Evolutionary conservation across 2,113 vertebrate species (phyloP), one percentile per base, ranked within the genome.

Genomic region (Elephas maximus): DNA sequence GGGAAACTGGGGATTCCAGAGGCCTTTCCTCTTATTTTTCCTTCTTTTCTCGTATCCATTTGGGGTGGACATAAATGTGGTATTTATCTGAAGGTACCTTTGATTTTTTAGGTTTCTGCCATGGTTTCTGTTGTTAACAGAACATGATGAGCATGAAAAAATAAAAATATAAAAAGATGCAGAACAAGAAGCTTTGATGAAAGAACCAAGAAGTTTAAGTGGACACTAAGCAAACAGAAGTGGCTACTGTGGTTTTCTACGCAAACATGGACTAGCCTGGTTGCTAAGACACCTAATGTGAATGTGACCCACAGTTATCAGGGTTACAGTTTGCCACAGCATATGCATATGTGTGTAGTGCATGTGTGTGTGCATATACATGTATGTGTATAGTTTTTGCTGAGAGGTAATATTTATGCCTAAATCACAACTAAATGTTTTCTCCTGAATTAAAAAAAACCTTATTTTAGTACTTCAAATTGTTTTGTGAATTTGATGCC

Each of bases 141-240:
- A 65, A 90, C 9, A 80, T 87, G 30, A 69, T 83, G 26, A 65
- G 91, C 71, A 17, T 77, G 9, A 57, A 20, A 6, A 48, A 48
- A 48, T 48, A 48, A 48, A 48, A 48, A 48, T 48, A 3, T 2
- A 26, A 71, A 74, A 67, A 2, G 23, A 17, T 44, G 28, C 90
- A 51, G 57, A 45, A 87, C 63, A 87, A n/a, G 63, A 88, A 89
- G 20, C 7, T 92, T 96, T 91, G 62, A 82, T 57, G 21, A 92
- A 62, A 60, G 37, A 90, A 95, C 14, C 88, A n/a, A 76, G 24
- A 81, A 73, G 26, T 90, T 76, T 63, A 88, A 71, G 85, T 45
- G 28, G n/a, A 76, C 2, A 17, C 37, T 78, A 37, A 48, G 12
- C 23, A 74, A 62, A 7, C 26, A 6, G 53, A 51, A 48, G 20